These are phyloP conservation scores for Corapipo altera DNA, from an alignment of 2,113 vertebrate genomes.

Conservation along the genomic window DNA sequence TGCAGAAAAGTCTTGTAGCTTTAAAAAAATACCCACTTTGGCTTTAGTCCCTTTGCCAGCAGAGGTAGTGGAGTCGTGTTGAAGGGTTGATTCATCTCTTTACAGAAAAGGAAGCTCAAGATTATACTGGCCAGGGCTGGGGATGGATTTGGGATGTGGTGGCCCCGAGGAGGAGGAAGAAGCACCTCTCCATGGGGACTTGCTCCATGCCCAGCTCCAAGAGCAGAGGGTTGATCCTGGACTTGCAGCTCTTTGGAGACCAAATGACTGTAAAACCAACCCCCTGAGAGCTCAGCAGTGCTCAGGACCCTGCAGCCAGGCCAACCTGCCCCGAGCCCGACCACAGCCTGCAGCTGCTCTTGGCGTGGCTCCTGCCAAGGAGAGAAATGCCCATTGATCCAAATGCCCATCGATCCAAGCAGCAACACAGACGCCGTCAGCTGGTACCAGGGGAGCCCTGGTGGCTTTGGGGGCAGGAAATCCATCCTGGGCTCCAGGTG, in stretches of 20 bases:
- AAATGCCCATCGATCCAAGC: background rate
- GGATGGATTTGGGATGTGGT: accelerated
- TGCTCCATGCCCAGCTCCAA: background rate
- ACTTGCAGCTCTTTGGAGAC: background rate
- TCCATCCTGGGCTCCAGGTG: background rate
- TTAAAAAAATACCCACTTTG: background rate
- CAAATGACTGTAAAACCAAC: background rate
- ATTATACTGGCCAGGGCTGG: background rate
- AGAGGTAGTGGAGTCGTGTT: background rate
- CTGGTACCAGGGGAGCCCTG: background rate
- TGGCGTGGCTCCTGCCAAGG: background rate
- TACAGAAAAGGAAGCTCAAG: background rate
- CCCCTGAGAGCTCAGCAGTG: background rate
- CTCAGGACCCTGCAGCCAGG: background rate
- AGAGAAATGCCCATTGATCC: background rate
- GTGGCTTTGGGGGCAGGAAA: background rate
- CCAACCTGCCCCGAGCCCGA: background rate
- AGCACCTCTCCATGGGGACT: no score
- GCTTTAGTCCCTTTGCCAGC: background rate
- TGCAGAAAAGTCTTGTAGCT: background rate
- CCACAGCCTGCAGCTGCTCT: background rate
- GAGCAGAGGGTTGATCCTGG: background rate
- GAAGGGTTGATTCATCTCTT: background rate
- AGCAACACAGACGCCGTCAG: background rate
- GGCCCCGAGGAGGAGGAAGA: background rate